phyloP scores from a whole-genome alignment of 1,140 invertebrate genomes.

The Thaumatotibia leucotreta region DNA sequence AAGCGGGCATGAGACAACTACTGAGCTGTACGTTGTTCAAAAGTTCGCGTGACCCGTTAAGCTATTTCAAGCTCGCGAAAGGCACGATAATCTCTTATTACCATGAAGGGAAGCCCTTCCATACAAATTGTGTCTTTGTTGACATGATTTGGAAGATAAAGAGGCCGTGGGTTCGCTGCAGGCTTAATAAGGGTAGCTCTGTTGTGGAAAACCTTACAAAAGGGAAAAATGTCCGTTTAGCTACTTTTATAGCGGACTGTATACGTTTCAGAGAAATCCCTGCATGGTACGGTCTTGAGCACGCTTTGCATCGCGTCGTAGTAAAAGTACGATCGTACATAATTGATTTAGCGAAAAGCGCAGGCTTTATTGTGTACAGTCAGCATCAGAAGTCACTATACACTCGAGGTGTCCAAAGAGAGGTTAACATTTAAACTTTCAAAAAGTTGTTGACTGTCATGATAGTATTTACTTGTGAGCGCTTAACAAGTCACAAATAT shows the following conservation, averaged over 20 bases:
- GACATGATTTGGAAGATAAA: slow-evolving; percentile 21
- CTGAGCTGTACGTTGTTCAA: slow-evolving; percentile 41
- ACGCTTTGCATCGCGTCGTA: slow-evolving; percentile 17
- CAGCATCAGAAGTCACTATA: too few relatives aligned
- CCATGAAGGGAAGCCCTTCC: slow-evolving; percentile 23
- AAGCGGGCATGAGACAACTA: slow-evolving; percentile 59
- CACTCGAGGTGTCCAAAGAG: too few relatives aligned
- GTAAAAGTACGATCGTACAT: slow-evolving; percentile 6
- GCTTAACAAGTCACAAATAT: too few relatives aligned
- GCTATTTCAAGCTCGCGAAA: slow-evolving; percentile 54
- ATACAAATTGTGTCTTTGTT: slow-evolving; percentile 21
- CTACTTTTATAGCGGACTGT: slow-evolving; percentile 16
- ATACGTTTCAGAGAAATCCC: slow-evolving; percentile 31
- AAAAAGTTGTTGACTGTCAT: too few relatives aligned
- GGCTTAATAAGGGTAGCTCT: background rate
- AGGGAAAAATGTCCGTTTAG: slow-evolving; percentile 16
- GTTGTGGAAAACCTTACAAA: slow-evolving; percentile 18
- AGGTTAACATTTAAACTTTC: too few relatives aligned
- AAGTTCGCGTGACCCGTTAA: slow-evolving; percentile 59
- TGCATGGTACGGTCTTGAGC: slow-evolving; percentile 41
- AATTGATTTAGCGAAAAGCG: slow-evolving; percentile 11
- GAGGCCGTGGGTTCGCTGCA: slow-evolving; percentile 9
- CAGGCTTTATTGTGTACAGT: background rate
- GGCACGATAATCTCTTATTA: slow-evolving; percentile 61
- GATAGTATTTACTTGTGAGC: too few relatives aligned